phyloP scores from a whole-genome alignment of 2,113 vertebrate species.

The Strigops habroptila region DNA sequence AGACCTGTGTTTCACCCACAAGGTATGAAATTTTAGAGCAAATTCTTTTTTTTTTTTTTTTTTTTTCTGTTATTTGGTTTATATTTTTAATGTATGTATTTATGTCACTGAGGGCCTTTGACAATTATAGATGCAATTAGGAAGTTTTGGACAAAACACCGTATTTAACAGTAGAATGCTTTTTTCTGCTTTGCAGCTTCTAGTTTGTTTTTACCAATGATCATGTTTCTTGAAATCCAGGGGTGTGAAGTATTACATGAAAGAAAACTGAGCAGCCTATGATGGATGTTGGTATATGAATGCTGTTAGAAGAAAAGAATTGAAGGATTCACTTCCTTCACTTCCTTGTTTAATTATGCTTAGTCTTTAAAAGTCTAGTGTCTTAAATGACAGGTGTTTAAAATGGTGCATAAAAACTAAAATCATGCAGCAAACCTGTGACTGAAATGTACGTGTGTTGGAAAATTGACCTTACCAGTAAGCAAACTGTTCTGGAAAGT shows the following conservation, averaged over 20 bases:
- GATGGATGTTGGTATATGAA: background rate
- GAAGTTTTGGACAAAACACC: background rate
- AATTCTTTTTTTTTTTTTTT: too few species aligned
- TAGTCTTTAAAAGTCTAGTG: background rate
- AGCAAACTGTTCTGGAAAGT: background rate
- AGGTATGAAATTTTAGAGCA: conserved; percentile 62
- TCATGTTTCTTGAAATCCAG: background rate
- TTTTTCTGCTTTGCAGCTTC: background rate
- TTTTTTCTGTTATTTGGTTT: background rate
- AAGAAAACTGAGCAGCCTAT: background rate
- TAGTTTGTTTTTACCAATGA: background rate
- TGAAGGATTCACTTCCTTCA: background rate
- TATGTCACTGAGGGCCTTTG: background rate
- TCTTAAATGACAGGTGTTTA: background rate
- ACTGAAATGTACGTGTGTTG: background rate
- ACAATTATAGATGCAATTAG: background rate
- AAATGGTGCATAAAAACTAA: background rate
- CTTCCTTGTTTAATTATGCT: background rate
- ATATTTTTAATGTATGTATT: background rate
- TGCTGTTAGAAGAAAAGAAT: background rate
- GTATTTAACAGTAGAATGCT: background rate
- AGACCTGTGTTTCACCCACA: conserved; percentile 60
- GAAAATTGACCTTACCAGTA: background rate
- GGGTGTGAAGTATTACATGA: background rate
- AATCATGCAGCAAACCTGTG: background rate